Base-by-base conservation (phyloP, 1,140 invertebrate genomes). In the Lithobius niger region DNA sequence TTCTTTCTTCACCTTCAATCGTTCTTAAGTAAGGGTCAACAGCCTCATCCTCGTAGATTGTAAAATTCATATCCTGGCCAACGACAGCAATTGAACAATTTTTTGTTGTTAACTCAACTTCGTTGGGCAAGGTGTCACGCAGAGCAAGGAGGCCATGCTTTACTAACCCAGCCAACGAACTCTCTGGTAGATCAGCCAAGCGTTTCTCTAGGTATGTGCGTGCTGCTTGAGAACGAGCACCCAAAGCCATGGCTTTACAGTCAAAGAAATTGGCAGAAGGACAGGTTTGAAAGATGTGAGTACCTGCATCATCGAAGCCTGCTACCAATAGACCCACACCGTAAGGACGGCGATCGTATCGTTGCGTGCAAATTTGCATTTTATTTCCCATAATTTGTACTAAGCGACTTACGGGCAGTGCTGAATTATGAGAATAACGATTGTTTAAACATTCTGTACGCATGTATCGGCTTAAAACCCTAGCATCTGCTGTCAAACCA, bases 221-320 rank as follows among this genome's bases (percentile, higher is more conserved):
- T 19, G 96, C 94, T 60, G 89, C 93, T 69, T 99, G 97, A 1
- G 95, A 98, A 27, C 97, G 76, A 18, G 94, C 82, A 1, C 97
- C 97, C 62, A 99, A 96, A 0, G 96, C 93, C 93, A 99, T 98
- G 3, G 94, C 90, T 68, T 94, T 91, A 71, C 95, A 98, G 68
- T 96, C 90, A 67, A 93, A 95, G 67, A 83, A 96, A 69, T 97
- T 98, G 1, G 94, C 93, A 0, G 94, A 98, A 10, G 96, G 96
- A 71, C 95, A 97, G 0, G 93, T 94, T 74, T 98, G 92, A 71
- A 88, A 97, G 58, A 99, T 89, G 66, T 99, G 96, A 3, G 93
- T 83, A 0, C 96, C 97, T 73, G 82, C 78, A 61, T 89, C 86
- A 79, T 99, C 97, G 75, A 87, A 97, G 21, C 96, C 96, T 62